Conservation (phyloP, 2,797 vertebrate species). For the Phataginus tricuspis region DNA sequence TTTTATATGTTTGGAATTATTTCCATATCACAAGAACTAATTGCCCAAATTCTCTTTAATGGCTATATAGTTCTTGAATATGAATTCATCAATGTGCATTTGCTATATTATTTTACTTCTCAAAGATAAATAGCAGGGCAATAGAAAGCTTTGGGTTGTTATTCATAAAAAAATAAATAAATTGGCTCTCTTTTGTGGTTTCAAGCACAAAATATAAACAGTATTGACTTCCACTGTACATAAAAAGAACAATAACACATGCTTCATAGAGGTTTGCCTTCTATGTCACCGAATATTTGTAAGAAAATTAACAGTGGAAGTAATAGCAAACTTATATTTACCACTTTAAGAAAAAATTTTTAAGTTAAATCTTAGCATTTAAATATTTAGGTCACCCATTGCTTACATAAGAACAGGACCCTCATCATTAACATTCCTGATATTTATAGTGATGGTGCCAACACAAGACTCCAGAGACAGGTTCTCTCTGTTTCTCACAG, state of each 20-base stretch:
- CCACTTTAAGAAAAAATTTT: not conserved
- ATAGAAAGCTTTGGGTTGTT: conserved; percentile 5
- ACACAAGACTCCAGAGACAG: conserved; percentile 54
- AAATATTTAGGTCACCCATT: conserved; percentile 53
- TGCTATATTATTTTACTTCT: not conserved
- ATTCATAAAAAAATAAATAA: not conserved
- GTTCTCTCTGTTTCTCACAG: conserved; percentile 67
- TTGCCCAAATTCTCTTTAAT: not conserved
- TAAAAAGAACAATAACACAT: not conserved
- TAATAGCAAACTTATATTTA: not conserved
- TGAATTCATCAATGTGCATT: not conserved
- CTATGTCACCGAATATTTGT: not conserved
- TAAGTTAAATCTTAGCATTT: not conserved
- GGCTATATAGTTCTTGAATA: not conserved
- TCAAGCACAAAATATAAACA: not conserved
- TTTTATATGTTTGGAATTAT: not conserved
- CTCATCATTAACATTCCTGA: conserved; percentile 78
- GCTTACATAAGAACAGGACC: conserved; percentile 52
- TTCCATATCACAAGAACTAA: not conserved
- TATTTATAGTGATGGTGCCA: conserved; percentile 66
- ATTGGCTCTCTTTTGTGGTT: not conserved
- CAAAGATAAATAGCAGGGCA: not conserved
- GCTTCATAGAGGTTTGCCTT: not conserved
- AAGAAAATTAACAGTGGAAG: not conserved
- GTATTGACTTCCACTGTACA: not conserved